Base-by-base conservation (phyloP, 2,797 vertebrate genomes). In the Acrocephalus scirpaceus region DNA sequence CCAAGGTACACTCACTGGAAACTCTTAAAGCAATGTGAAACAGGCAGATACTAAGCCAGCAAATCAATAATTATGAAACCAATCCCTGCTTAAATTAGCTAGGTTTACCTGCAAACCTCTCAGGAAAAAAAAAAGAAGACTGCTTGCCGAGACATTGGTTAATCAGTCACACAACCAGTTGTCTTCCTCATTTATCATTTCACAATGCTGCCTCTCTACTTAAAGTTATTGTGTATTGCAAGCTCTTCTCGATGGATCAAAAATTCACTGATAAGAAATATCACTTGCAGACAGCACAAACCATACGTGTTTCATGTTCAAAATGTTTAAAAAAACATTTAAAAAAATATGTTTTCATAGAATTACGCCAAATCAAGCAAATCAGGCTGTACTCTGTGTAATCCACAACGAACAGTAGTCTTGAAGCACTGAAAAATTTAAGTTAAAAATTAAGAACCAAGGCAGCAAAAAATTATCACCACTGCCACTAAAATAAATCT, bases 141-240 rank as follows among this genome's bases (percentile, higher is more conserved):
- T 45, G 14, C 42, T 61, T 51, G 32, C 54, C 57, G 16, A 88
- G 25, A 12, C 7, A 77, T 11, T 42, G 15, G 10, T 21, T 75
- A 65, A 64, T 67, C 34, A 88, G 32, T 16, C 54, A 71, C 23
- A 87, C 71, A 89, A n/a, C 8, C 74, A 91, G 16, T 0, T 42
- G 29, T 54, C 38, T 86, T 76, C 19, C 3, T 1, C 1, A 3
- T 62, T 66, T 82, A 32, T 27, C 32, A 70, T 34, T 62, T 67
- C 71, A 69, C 30, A 75, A 4, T 26, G 26, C 32, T 47, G 26
- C 20, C 64, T 71, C 32, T 72, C 42, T 76, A 7, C 16, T 54
- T 45, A 56, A 0, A 2, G 62, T 25, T 40, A 78, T 6, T 0
- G 1, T 12, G 4, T 30, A 74, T 11, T 45, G 10, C 62, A 89